Conservation (phyloP, 2,888 invertebrate species). For the Drosophila melanosoma region DNA sequence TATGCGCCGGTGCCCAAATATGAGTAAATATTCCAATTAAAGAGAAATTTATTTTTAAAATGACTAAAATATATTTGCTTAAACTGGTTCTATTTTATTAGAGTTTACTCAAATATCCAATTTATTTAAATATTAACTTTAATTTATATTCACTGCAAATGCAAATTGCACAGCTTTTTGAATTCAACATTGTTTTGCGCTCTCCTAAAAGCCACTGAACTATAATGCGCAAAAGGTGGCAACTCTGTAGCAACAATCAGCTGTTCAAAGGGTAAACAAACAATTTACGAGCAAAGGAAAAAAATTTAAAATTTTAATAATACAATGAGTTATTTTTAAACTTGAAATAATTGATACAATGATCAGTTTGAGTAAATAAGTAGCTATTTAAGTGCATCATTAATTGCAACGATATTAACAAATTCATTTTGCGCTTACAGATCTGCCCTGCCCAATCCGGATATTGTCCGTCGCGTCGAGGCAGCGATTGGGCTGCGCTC, state of each 20-base stretch:
- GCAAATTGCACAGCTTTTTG: neutral
- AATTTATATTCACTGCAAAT: neutral
- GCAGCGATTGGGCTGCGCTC: conserved; percentile 86
- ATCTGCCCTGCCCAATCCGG: conserved; percentile 79
- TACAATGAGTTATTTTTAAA: neutral
- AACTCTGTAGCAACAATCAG: neutral
- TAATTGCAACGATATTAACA: neutral
- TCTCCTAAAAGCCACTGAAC: neutral
- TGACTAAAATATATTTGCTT: neutral
- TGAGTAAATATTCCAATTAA: conserved; percentile 76
- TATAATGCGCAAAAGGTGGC: neutral
- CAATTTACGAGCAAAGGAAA: neutral
- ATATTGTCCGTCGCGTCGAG: conserved; percentile 87
- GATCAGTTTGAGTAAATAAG: neutral
- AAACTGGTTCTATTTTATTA: neutral
- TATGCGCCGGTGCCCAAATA: conserved; percentile 85
- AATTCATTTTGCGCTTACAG: conserved; percentile 49
- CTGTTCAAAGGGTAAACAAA: conserved; percentile 2
- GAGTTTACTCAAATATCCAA: neutral
- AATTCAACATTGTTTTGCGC: neutral
- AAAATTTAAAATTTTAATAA: neutral
- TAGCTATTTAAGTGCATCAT: neutral
- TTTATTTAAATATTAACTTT: neutral
- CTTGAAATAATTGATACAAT: too few relatives aligned
- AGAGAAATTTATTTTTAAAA: neutral